Percentiles rank a stretch among this genome's conserved stretches.
Evolutionary conservation across 1,140 invertebrate genomes (phyloP).

Genomic region (Pygmarrhopalites habei): DNA sequence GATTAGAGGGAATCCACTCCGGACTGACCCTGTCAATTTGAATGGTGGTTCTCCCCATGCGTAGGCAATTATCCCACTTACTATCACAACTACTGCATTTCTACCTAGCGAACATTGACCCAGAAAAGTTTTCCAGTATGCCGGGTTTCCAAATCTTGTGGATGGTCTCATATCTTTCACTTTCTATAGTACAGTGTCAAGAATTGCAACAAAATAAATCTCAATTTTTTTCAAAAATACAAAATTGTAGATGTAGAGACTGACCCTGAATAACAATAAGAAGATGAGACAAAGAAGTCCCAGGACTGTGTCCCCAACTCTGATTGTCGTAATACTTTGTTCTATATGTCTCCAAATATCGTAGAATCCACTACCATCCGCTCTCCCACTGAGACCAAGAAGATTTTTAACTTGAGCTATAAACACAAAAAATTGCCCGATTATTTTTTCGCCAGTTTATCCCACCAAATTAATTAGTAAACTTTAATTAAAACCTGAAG

Average conservation of each 20-base stretch:
- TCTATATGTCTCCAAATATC: conserved; percentile 46
- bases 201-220: too few species aligned
- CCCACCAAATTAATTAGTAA: too few species aligned
- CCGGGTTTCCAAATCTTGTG: neutral
- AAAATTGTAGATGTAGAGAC: too few species aligned
- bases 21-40: conserved; percentile 55
- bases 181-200: too few species aligned
- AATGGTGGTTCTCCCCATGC: conserved; percentile 50
- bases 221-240: too few species aligned
- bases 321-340: conserved; percentile 42
- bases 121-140: neutral
- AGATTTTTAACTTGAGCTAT: conserved; percentile 62
- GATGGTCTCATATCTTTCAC: neutral
- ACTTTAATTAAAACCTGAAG: conserved; percentile 58
- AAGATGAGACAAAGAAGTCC: conserved; percentile 51
- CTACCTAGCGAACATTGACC: conserved; percentile 43
- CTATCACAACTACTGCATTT: conserved; percentile 47
- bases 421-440: too few species aligned
- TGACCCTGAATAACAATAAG: conserved; percentile 43
- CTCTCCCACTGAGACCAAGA: conserved; percentile 56
- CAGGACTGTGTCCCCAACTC: conserved; percentile 45
- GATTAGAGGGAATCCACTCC: conserved; percentile 56
- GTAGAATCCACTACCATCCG: conserved; percentile 45
- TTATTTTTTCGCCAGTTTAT: too few species aligned
- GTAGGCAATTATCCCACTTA: conserved; percentile 58